Base-by-base conservation (phyloP, 2,888 invertebrate species). In the Reticulitermes lucifugus region DNA sequence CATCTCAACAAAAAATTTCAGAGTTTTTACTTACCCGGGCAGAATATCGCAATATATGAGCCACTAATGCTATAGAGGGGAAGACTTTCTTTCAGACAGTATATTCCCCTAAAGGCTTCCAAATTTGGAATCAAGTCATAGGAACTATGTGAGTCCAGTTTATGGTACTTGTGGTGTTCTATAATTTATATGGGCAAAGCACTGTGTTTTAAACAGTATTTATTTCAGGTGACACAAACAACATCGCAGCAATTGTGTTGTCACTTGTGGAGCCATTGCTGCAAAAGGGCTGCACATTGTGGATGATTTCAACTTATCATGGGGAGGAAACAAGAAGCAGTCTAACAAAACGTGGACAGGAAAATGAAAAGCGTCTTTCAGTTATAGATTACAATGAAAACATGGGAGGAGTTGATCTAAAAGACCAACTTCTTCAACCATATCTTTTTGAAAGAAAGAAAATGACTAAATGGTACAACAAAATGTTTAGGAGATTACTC, bases 41-140 rank as follows among this genome's bases (percentile, higher is more conserved):
- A 65, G n/a, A 65, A 85, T 41, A 85, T 85, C 51, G n/a, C 85
- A 21, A 83, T 65, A 25, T 79, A 71, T 79, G 70, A 85, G 65
- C 1, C 73, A 79, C 77, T 70, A 51, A 85, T 79, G 1, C 75
- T 85, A 43, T 85, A 71, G 85, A 83, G 83, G 29, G 51, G 83
- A 35, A 43, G 41, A 41, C 51, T 85, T 18, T 83, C 79, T 3
- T 79, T 83, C n/a, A 85, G 83, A 29, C 43, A 77, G 35, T 83
- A 55, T 35, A 41, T 73, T 75, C 77, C 83, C 10, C 77, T 82
- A 29, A 85, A 85, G 46, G 35, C 75, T 21, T 80, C 65, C 43
- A 85, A 82, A 41, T 85, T 83, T 77, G 83, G 83, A 51, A 83
- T 77, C n/a, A 60, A 83, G 55, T 25, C 70, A 1, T 85, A 59